Evolutionary conservation across 2,797 vertebrate species (phyloP).

Genomic region (Neopelma chrysocephalum): DNA sequence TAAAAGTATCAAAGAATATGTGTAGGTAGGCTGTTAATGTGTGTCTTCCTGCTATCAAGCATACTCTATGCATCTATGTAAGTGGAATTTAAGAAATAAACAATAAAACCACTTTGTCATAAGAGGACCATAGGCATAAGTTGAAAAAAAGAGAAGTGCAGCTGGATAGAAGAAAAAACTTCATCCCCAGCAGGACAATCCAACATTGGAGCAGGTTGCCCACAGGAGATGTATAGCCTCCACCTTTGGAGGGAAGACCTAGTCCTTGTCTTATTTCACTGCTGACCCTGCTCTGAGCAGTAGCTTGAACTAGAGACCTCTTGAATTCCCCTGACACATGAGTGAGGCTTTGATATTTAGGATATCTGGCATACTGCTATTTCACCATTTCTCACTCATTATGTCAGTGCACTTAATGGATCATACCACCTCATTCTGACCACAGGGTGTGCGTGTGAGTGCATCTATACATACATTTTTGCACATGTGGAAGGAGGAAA

Average conservation of each 20-base stretch:
- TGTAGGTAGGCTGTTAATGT: not conserved
- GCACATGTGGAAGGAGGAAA: not conserved
- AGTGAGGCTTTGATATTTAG: not conserved
- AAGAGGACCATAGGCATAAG: not conserved
- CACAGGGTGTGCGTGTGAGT: not conserved
- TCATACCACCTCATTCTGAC: not conserved
- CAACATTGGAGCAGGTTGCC: not conserved
- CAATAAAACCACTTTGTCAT: not conserved
- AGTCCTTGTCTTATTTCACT: not conserved
- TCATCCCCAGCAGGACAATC: not conserved
- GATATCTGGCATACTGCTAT: not conserved
- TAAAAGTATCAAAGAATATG: not conserved
- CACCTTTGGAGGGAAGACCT: not conserved
- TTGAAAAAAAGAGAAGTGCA: not conserved
- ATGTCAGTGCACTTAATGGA: not conserved
- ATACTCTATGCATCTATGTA: not conserved
- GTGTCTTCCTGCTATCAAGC: not conserved
- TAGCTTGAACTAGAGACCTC: not conserved
- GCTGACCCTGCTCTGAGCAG: not conserved
- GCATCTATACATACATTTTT: not conserved
- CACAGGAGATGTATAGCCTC: not conserved
- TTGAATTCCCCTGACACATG: not conserved
- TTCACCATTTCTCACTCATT: not conserved
- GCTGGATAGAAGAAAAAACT: not conserved
- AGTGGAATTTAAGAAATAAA: not conserved